Evolutionary conservation across 2,113 vertebrate species (phyloP).

Genomic region (Oxyruncus cristatus): DNA sequence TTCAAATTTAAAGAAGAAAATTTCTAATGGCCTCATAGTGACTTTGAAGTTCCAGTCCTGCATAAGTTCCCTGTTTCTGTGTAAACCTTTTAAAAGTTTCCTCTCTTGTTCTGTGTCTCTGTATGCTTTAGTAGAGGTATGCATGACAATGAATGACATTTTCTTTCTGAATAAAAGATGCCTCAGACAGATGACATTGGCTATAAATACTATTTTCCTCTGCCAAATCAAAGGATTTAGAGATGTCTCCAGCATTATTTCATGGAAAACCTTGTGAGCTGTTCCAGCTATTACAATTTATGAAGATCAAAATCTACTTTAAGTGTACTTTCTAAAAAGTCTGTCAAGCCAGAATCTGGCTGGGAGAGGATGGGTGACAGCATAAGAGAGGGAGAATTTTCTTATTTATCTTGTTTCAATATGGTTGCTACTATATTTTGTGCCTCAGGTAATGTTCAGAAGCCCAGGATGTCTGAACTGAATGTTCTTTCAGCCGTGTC

Average conservation of each 20-base stretch:
- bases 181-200: background rate
- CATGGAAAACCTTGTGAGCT: background rate
- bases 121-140: background rate
- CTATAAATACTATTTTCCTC: background rate
- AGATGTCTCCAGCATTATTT: background rate
- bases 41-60: background rate
- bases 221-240: background rate
- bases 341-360: background rate
- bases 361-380: background rate
- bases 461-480: background rate
- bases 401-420: background rate
- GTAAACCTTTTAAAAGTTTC: background rate
- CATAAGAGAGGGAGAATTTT: background rate
- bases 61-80: background rate
- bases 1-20: background rate
- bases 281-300: background rate
- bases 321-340: background rate
- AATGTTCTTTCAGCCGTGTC: background rate
- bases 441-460: background rate
- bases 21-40: background rate
- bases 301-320: background rate
- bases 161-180: background rate
- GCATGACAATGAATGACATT: background rate
- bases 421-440: background rate
- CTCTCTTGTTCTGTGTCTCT: background rate